A percentile compares a stretch with the other conserved stretches of the same genome.
These are phyloP conservation scores for Anthopleura sola DNA, from an alignment of 64 coral and sea anemone species.

Conservation along the genomic window DNA sequence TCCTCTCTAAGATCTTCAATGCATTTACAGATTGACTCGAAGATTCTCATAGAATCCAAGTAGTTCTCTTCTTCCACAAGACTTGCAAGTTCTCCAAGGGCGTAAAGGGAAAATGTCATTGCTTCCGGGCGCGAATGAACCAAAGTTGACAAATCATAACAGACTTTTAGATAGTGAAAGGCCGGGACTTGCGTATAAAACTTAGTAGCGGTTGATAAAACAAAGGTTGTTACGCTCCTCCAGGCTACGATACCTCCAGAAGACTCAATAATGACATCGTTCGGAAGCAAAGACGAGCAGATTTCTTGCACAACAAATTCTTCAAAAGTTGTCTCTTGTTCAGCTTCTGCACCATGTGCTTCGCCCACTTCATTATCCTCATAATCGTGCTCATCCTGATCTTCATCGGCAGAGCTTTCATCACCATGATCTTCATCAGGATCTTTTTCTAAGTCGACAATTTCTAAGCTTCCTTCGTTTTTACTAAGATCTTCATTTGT, in stretches of 20 bases:
- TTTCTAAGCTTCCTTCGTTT: too few species aligned
- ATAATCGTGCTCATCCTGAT: neutral
- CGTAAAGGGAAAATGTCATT: slow-evolving; percentile 61
- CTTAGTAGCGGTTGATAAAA: slow-evolving; percentile 58
- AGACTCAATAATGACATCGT: slow-evolving; percentile 2
- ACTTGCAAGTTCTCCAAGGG: slow-evolving; percentile 57
- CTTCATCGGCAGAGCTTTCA: neutral
- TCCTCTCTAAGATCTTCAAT: slow-evolving; percentile 37
- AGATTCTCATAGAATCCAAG: slow-evolving; percentile 54
- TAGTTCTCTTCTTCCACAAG: slow-evolving; percentile 15
- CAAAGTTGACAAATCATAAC: slow-evolving; percentile 68
- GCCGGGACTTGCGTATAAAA: slow-evolving; percentile 33
- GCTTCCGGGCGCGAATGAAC: slow-evolving; percentile 18
- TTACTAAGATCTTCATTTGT: neutral
- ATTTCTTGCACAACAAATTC: neutral
- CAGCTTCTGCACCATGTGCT: neutral
- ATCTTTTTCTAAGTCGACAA: neutral
- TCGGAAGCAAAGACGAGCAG: slow-evolving; percentile 57
- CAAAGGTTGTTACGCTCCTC: slow-evolving; percentile 37
- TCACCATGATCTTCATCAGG: neutral
- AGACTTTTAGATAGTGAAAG: slow-evolving; percentile 65
- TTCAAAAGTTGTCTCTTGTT: neutral
- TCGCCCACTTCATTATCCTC: neutral
- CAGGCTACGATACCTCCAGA: slow-evolving; percentile 31
- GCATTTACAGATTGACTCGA: slow-evolving; percentile 41